Conservation (phyloP, 2,888 invertebrate genomes). For the Trachelus tabidus region DNA sequence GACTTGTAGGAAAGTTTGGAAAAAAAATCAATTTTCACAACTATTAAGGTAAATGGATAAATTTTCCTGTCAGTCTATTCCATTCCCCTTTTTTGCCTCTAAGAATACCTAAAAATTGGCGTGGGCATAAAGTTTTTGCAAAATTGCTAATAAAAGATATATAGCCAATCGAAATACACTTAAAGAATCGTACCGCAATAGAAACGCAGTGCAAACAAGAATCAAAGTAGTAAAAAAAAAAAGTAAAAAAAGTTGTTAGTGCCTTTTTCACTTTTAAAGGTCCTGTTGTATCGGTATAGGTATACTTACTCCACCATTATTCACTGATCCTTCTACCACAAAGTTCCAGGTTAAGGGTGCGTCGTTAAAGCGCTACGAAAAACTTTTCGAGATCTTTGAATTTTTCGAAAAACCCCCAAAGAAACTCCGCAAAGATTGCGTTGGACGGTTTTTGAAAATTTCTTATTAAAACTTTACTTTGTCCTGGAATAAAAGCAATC, state of each 20-base stretch:
- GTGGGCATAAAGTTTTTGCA: too few relatives aligned
- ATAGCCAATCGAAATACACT: not conserved
- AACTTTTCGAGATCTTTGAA: not conserved
- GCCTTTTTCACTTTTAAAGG: not conserved
- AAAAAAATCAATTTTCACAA: constrained; percentile 8
- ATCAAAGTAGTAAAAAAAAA: not conserved
- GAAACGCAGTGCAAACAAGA: not conserved
- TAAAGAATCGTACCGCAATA: not conserved
- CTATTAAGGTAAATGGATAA: not conserved
- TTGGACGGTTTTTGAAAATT: not conserved
- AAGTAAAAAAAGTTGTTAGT: not conserved
- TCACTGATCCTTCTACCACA: not conserved
- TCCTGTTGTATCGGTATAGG: not conserved
- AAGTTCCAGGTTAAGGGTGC: not conserved
- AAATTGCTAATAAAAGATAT: not conserved
- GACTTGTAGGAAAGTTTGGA: not conserved
- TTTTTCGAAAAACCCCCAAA: not conserved
- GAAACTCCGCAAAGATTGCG: not conserved
- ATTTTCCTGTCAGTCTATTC: not conserved
- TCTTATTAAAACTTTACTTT: not conserved
- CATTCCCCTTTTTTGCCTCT: not conserved
- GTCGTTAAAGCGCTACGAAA: not conserved
- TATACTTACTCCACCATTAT: not conserved
- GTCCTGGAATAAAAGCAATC: not conserved
- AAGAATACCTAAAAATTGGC: too few relatives aligned